A percentile compares a stretch with the other conserved stretches of the same genome.
Evolutionary conservation across 2,888 invertebrate genomes (phyloP).

Genomic region (Sarcophaga caerulescens): DNA sequence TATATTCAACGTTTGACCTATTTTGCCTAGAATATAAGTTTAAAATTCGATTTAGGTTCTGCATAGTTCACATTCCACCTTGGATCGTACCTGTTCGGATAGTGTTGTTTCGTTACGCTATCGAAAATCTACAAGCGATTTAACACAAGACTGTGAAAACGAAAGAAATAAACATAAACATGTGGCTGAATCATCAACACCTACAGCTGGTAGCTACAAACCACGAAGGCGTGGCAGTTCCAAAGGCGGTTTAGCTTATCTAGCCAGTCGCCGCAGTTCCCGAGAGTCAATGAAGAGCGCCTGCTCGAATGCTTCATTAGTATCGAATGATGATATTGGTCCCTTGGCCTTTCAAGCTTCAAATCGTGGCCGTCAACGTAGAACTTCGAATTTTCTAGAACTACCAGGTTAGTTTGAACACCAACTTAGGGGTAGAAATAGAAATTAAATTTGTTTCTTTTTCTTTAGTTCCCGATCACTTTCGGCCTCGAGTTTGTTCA

Average conservation of each 20-base stretch:
- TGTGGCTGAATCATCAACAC: slow-evolving; percentile 69
- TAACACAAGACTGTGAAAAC: slow-evolving; percentile 82
- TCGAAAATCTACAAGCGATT: slow-evolving; percentile 89
- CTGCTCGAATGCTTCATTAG: slow-evolving; percentile 86
- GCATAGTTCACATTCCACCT: slow-evolving; percentile 80
- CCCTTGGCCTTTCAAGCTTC: slow-evolving; percentile 91
- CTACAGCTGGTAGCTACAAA: slow-evolving; percentile 75
- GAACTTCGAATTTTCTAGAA: slow-evolving; percentile 93
- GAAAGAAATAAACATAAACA: slow-evolving; percentile 82
- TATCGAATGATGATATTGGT: slow-evolving; percentile 89
- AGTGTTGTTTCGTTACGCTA: slow-evolving; percentile 82
- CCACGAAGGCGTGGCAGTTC: slow-evolving; percentile 85
- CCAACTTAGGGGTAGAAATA: no score
- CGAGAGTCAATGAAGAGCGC: slow-evolving; percentile 86
- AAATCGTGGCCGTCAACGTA: slow-evolving; percentile 88
- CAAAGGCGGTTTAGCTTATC: slow-evolving; percentile 87
- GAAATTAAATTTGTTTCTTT: slow-evolving; percentile 5
- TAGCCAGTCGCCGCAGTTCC: slow-evolving; percentile 93
- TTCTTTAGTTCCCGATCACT: slow-evolving; percentile 89
- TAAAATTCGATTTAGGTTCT: slow-evolving; percentile 72
- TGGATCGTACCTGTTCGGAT: slow-evolving; percentile 81
- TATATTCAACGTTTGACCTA: slow-evolving; percentile 38
- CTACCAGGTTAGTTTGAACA: slow-evolving; percentile 86
- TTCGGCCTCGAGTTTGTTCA: slow-evolving; percentile 91
- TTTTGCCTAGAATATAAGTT: not conserved